Evolutionary conservation across 2,113 vertebrate genomes (phyloP).

Genomic region (Daphoenositta chrysoptera): DNA sequence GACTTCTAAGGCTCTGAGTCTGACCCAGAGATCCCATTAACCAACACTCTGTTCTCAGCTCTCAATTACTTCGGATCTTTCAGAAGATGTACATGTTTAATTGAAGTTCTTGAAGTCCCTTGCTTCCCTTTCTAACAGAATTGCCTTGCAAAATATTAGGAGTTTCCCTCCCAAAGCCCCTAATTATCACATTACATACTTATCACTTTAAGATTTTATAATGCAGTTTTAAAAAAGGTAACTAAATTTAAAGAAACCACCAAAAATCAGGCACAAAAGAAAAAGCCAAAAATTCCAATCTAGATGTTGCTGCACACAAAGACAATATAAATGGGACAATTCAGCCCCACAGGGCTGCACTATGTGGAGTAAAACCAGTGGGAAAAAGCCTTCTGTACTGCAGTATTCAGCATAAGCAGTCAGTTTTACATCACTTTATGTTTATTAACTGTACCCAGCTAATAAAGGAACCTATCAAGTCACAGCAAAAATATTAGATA

Average conservation of each 20-base stretch:
- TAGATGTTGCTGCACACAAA: background rate
- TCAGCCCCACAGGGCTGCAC: background rate
- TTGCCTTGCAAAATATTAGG: background rate
- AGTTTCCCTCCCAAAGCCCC: background rate
- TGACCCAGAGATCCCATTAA: background rate
- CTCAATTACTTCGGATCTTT: background rate
- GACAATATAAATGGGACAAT: background rate
- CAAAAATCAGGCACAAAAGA: background rate
- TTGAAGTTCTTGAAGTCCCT: background rate
- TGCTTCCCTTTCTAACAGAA: background rate
- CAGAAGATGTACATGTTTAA: background rate
- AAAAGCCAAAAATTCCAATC: background rate
- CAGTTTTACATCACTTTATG: background rate
- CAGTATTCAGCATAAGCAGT: background rate
- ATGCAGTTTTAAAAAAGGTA: background rate
- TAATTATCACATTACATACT: background rate
- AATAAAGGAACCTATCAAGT: background rate
- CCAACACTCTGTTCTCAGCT: background rate
- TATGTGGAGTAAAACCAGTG: background rate
- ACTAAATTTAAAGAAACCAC: background rate
- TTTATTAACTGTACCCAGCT: background rate
- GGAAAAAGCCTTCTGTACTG: background rate
- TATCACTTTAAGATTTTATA: background rate
- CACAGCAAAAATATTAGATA: background rate
- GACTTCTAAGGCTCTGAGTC: background rate